phyloP scores from a whole-genome alignment of 2,888 invertebrate genomes.

The Drosophila aldrichi region DNA sequence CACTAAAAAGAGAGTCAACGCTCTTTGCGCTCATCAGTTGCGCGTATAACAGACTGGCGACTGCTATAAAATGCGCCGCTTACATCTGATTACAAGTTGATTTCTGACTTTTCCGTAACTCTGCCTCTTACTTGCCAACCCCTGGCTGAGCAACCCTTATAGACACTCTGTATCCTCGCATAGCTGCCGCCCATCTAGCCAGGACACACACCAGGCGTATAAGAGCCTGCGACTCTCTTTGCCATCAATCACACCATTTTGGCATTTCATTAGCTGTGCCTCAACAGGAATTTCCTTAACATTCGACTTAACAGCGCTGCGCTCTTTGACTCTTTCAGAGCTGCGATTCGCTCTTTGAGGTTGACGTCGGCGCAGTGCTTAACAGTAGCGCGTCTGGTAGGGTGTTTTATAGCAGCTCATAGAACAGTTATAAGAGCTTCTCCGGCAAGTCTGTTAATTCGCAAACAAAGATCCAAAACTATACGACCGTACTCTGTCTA shows the following conservation, averaged over 20 bases:
- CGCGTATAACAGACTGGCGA: slow-evolving; percentile 15
- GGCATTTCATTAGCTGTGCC: slow-evolving; percentile 51
- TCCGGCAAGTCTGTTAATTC: slow-evolving; percentile 4
- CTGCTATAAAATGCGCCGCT: slow-evolving; percentile 15
- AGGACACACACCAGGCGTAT: slow-evolving; percentile 43
- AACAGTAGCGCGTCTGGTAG: not conserved
- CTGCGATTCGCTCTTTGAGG: slow-evolving; percentile 28
- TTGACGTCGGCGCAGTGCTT: slow-evolving; percentile 24
- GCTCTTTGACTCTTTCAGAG: slow-evolving; percentile 22
- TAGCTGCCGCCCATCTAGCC: slow-evolving; percentile 13
- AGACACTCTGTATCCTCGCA: not conserved
- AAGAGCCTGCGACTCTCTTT: slow-evolving; percentile 40
- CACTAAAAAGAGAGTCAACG: not conserved
- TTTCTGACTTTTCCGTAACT: not conserved
- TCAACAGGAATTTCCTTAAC: slow-evolving; percentile 46
- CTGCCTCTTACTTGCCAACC: not conserved
- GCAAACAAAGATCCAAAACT: not conserved
- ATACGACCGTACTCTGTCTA: not conserved
- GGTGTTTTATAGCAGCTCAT: slow-evolving; percentile 25
- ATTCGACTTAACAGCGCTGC: slow-evolving; percentile 5
- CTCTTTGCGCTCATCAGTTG: slow-evolving; percentile 25
- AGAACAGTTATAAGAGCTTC: slow-evolving; percentile 12
- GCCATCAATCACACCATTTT: slow-evolving; percentile 40
- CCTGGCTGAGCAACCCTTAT: not conserved
- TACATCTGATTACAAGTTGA: not conserved